Conservation (phyloP, 2,888 invertebrate species). For the Chaetoderma sp. region DNA sequence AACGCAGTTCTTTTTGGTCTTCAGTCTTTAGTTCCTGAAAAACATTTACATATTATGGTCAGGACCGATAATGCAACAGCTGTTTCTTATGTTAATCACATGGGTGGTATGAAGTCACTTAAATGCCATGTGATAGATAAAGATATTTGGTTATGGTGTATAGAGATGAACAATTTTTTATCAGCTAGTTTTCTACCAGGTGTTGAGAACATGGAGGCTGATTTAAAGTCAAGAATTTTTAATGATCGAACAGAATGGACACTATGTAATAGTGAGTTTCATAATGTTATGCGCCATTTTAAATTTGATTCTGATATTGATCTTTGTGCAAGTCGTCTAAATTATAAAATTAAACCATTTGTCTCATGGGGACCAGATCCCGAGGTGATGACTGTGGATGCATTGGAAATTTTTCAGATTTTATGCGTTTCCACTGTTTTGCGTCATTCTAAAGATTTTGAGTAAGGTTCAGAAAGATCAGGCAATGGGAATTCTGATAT, state of each 20-base stretch:
- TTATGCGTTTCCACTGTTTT: too few species aligned
- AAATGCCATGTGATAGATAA: slow-evolving; percentile 16
- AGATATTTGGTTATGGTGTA: slow-evolving; percentile 29
- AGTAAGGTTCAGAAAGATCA: too few species aligned
- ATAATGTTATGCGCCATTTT: too few species aligned
- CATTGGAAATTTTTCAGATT: too few species aligned
- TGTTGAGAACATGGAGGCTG: slow-evolving; percentile 19
- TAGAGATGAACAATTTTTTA: slow-evolving; percentile 26
- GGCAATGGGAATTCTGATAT: too few species aligned
- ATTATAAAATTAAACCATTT: too few species aligned
- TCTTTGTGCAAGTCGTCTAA: too few species aligned
- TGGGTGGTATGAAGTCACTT: slow-evolving; percentile 18
- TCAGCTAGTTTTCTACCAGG: slow-evolving; percentile 27
- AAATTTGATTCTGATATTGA: too few species aligned
- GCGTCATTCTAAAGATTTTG: too few species aligned
- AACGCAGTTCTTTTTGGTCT: slow-evolving; percentile 23
- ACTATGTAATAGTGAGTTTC: too few species aligned
- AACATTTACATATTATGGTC: slow-evolving; percentile 23
- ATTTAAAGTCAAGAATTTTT: slow-evolving; percentile 13
- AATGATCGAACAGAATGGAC: slow-evolving; percentile 28
- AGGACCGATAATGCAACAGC: slow-evolving; percentile 27
- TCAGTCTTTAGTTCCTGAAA: slow-evolving; percentile 4
- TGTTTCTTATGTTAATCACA: slow-evolving; percentile 22
- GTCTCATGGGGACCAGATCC: too few species aligned
- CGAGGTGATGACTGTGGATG: neutral